Conservation (phyloP, 2,797 vertebrate genomes). For the Xenopus petersii region DNA sequence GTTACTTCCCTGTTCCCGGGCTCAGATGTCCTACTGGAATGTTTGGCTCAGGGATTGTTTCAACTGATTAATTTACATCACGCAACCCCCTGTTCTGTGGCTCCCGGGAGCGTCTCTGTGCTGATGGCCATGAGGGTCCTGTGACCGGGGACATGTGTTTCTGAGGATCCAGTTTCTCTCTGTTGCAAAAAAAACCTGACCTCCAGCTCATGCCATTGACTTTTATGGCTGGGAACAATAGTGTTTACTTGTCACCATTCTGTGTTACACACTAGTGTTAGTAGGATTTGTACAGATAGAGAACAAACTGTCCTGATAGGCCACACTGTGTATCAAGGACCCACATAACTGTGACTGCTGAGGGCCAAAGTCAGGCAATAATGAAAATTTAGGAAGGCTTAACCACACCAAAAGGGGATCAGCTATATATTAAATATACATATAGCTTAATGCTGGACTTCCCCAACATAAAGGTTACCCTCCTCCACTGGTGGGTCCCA, state of each 20-base stretch:
- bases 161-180: constrained; percentile 80
- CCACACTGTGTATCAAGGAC: no score
- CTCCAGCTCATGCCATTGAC: constrained; percentile 70
- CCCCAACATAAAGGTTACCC: no score
- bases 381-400: no score
- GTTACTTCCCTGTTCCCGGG: constrained; percentile 83
- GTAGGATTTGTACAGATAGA: no score
- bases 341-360: no score
- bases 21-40: constrained; percentile 89
- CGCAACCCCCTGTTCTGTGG: constrained; percentile 82
- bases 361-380: no score
- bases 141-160: constrained; percentile 81
- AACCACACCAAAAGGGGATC: no score
- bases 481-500: no score
- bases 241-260: constrained; percentile 34
- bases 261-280: background rate
- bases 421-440: no score
- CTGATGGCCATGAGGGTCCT: constrained; percentile 76
- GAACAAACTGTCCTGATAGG: no score
- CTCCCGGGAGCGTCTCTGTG: constrained; percentile 73
- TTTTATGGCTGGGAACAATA: constrained; percentile 72
- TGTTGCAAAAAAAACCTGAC: constrained; percentile 72
- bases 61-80: constrained; percentile 95
- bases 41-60: constrained; percentile 98
- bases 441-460: no score